These are phyloP conservation scores for Reinhardtius hippoglossoides DNA, from an alignment of 2,113 vertebrate genomes.

Conservation along the genomic window DNA sequence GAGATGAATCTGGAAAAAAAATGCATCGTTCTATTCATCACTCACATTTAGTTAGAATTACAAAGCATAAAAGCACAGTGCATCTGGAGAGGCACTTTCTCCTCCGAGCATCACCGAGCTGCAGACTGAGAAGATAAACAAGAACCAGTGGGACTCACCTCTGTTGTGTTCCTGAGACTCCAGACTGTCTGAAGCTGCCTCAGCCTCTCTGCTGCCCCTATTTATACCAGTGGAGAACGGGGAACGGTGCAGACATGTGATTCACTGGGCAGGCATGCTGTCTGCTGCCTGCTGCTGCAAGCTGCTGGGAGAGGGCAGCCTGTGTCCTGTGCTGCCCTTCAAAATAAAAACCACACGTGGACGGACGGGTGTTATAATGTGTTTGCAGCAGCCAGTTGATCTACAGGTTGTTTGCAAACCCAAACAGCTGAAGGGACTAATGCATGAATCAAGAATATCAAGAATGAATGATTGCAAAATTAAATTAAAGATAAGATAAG, in stretches of 20 bases:
- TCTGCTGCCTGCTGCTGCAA: background rate
- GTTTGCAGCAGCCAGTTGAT: too few species aligned
- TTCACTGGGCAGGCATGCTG: slow-evolving; percentile 20
- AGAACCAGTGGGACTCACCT: slow-evolving; percentile 52
- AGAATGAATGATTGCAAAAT: background rate
- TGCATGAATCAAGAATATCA: background rate
- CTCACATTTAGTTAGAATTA: background rate
- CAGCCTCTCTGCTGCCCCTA: slow-evolving; percentile 19
- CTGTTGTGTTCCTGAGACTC: slow-evolving; percentile 38
- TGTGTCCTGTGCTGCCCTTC: slow-evolving; percentile 12
- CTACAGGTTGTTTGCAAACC: too few species aligned
- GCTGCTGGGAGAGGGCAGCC: rapidly evolving
- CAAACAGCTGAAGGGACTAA: too few species aligned
- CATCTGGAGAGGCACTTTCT: background rate
- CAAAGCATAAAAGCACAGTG: background rate
- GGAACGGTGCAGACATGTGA: slow-evolving; percentile 58
- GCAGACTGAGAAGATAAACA: background rate
- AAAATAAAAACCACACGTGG: slow-evolving; percentile 46
- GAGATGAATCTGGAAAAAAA: background rate
- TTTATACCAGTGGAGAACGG: slow-evolving; percentile 61
- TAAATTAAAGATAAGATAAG: too few species aligned
- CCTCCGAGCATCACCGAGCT: slow-evolving; percentile 21
- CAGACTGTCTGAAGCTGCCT: slow-evolving; percentile 51
- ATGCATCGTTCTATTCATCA: background rate
- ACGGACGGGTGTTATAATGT: background rate